Conservation (phyloP, 1,140 invertebrate species). For the Physella acuta region DNA sequence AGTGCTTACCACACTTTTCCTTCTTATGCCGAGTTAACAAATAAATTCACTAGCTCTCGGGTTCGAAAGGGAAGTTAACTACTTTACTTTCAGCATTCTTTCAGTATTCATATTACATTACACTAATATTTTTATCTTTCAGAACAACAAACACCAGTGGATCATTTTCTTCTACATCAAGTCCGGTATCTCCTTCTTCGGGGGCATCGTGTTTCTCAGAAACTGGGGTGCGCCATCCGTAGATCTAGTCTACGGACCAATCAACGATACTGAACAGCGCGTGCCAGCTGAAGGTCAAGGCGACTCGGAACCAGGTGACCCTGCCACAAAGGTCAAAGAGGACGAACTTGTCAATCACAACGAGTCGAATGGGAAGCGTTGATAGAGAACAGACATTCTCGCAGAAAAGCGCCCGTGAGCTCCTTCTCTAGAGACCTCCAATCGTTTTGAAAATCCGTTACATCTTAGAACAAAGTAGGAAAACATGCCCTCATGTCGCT, state of each 20-base stretch:
- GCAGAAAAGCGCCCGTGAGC: neutral
- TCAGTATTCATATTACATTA: too few relatives aligned
- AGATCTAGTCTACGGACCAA: neutral
- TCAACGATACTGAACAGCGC: neutral
- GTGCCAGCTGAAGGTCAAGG: neutral
- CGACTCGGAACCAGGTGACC: neutral
- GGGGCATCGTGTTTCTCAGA: slow-evolving; percentile 74
- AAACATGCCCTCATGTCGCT: too few relatives aligned
- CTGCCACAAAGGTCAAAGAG: neutral
- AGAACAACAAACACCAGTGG: slow-evolving; percentile 81
- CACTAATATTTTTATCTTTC: slow-evolving; percentile 52
- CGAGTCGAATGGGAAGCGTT: neutral
- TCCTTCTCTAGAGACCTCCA: neutral
- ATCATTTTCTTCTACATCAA: slow-evolving; percentile 73
- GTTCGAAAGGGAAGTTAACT: too few relatives aligned
- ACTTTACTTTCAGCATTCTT: too few relatives aligned
- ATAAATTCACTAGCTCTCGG: too few relatives aligned
- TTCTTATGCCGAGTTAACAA: too few relatives aligned
- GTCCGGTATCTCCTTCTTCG: slow-evolving; percentile 68
- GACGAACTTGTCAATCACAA: too few relatives aligned
- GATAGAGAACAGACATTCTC: neutral
- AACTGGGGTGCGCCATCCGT: slow-evolving; percentile 64
- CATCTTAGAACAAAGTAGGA: too few relatives aligned
- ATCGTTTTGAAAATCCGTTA: too few relatives aligned
- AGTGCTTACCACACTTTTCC: too few relatives aligned